Base-by-base conservation (phyloP, 2,888 invertebrate genomes). In the Cistogaster globosa region DNA sequence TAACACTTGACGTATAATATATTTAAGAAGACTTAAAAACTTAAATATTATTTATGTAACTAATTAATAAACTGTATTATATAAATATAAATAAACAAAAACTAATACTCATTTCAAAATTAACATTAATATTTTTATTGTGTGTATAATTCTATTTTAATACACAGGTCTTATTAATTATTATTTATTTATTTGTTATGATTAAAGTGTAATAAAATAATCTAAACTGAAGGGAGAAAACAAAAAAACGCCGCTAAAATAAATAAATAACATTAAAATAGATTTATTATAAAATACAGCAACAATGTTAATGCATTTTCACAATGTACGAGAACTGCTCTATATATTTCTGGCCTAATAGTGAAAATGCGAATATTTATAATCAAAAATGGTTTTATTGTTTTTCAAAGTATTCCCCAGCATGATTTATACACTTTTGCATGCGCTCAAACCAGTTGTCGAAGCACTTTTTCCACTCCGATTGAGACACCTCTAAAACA, bases 81-180 rank as follows among this genome's bases (percentile, higher is more conserved):
- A 75, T 74, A 7, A 62, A 72, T 48, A 38, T 38, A 51, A 63
- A 63, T 42, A 63, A 63, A 22, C 26, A 48, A 57, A 18, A 69
- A 51, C 11, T 51, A 57, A 75, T 12, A 63, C 42, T 32, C 32
- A 2, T n/a, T 36, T 16, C 57, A 0, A 38, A 18, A 57, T 65
- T 51, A 22, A 53, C 9, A 22, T 36, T 63, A 18, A n/a, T n/a
- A n/a, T n/a, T 78, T 78, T 48, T 32, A 26, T 22, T 51, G 14
- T 26, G 14, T 7, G 6, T 7, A 5, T 7, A 32, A 83, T 74
- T 63, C 38, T n/a, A 69, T 62, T 69, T 53, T 16, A 67, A 78
- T 69, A 69, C 78, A 83, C 78, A 83, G 78, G 57, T 57, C 63
- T 78, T 78, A 83, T 74, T 63, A 51, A 69, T 65, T 51, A 60